These are phyloP conservation scores for Pedicia rivosa DNA, from an alignment of 2,888 invertebrate genomes.

Conservation along the genomic window DNA sequence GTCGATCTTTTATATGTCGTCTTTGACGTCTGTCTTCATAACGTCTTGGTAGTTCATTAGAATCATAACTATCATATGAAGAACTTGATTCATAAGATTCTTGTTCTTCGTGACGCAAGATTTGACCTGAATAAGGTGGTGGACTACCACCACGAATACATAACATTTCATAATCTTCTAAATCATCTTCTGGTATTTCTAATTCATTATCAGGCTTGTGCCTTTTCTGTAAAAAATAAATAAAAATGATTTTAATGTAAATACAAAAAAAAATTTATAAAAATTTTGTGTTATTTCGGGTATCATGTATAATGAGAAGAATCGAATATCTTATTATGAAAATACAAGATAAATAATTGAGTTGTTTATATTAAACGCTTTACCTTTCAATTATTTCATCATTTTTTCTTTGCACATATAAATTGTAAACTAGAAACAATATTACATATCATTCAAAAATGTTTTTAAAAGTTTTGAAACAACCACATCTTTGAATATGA, in stretches of 20 bases:
- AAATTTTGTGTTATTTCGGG: neutral
- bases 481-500: too few species aligned
- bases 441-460: too few species aligned
- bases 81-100: constrained; percentile 37
- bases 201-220: constrained; percentile 33
- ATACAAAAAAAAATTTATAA: neutral
- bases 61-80: constrained; percentile 36
- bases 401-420: too few species aligned
- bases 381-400: too few species aligned
- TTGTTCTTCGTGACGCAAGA: constrained; percentile 16
- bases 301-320: too few species aligned
- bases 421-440: too few species aligned
- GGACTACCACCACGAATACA: constrained; percentile 67
- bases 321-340: too few species aligned
- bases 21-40: constrained; percentile 30
- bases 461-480: too few species aligned
- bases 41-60: constrained; percentile 27
- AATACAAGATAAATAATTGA: too few species aligned
- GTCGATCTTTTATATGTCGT: constrained; percentile 29
- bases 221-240: constrained; percentile 32
- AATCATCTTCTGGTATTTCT: constrained; percentile 33
- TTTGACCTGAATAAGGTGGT: constrained; percentile 19
- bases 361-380: too few species aligned
- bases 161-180: constrained; percentile 66
- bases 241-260: neutral